Conservation (phyloP, 2,888 invertebrate species). For the Rosalia funebris region DNA sequence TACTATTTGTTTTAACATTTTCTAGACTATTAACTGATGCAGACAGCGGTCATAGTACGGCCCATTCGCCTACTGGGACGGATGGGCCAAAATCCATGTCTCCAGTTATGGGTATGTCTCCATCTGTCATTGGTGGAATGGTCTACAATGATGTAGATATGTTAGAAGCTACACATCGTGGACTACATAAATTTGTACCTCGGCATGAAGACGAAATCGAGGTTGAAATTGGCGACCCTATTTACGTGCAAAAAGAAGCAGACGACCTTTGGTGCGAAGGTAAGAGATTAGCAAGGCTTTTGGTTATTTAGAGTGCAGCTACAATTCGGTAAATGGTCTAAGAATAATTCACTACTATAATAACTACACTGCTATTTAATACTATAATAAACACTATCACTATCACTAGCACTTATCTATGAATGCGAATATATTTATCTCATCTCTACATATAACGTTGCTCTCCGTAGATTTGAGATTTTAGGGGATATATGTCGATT, state of each 20-base stretch:
- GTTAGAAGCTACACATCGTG: slow-evolving; percentile 93
- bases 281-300: too few species aligned
- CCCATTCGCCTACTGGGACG: slow-evolving; percentile 80
- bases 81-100: slow-evolving; percentile 90
- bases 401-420: too few species aligned
- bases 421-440: too few species aligned
- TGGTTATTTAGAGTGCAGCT: too few species aligned
- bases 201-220: slow-evolving; percentile 95
- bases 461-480: too few species aligned
- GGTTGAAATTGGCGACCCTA: slow-evolving; percentile 96
- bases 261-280: slow-evolving; percentile 99
- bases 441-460: too few species aligned
- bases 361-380: too few species aligned
- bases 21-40: slow-evolving; percentile 76
- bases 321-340: too few species aligned
- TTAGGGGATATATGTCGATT: too few species aligned
- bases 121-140: slow-evolving; percentile 75
- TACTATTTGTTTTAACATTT: too few species aligned
- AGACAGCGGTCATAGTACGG: slow-evolving; percentile 92
- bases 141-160: slow-evolving; percentile 72
- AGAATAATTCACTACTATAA: too few species aligned
- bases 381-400: too few species aligned
- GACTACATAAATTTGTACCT: slow-evolving; percentile 94
- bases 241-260: slow-evolving; percentile 95
- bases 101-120: slow-evolving; percentile 69